Conservation (phyloP, 92 coral and sea anemone genomes). For the Palythoa grandis region DNA sequence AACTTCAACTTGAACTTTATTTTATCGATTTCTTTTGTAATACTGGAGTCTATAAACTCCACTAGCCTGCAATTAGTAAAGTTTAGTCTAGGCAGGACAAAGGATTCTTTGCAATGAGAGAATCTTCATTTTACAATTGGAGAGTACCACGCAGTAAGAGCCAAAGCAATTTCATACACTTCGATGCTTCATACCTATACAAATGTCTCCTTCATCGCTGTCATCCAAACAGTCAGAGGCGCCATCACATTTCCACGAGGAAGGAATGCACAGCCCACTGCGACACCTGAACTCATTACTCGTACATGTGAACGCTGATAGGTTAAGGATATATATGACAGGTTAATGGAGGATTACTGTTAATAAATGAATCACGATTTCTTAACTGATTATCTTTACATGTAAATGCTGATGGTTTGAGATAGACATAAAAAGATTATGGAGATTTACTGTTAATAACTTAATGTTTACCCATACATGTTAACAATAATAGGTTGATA, state of each 20-base stretch:
- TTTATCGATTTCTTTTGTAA: no score
- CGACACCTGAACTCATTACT: conserved; percentile 42
- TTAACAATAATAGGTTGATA: not conserved
- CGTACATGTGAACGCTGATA: conserved; percentile 34
- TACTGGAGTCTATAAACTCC: no score
- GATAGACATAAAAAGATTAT: not conserved
- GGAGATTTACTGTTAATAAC: not conserved
- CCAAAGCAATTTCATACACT: no score
- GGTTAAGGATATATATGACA: not conserved
- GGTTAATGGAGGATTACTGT: not conserved
- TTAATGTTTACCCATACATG: not conserved
- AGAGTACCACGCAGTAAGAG: no score
- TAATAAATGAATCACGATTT: not conserved
- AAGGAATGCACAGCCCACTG: conserved; percentile 26
- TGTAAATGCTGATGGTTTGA: not conserved
- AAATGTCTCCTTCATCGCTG: conserved; percentile 39
- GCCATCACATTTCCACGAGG: conserved; percentile 30
- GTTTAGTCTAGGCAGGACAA: no score
- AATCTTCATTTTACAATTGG: no score
- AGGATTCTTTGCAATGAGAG: no score
- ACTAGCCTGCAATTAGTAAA: no score
- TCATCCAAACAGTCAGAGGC: conserved; percentile 32
- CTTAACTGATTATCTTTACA: not conserved
- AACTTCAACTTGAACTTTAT: no score
- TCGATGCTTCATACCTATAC: conserved; percentile 26